Percentiles rank a stretch among this genome's conserved stretches.
These are phyloP conservation scores for Metalampra italica DNA, from an alignment of 2,888 invertebrate genomes.

Conservation along the genomic window DNA sequence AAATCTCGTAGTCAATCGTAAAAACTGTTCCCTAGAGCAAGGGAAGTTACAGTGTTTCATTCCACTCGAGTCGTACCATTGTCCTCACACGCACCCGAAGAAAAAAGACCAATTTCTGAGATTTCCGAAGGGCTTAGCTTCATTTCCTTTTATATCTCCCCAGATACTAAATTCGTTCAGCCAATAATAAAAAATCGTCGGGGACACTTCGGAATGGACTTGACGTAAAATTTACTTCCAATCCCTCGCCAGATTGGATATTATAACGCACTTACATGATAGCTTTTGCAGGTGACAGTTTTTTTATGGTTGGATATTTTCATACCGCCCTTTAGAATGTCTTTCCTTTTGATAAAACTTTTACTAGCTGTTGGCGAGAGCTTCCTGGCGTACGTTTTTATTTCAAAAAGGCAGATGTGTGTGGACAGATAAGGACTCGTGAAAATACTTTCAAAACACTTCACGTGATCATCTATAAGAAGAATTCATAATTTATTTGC, in stretches of 20 bases:
- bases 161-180: conserved; percentile 76
- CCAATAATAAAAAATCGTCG: conserved; percentile 74
- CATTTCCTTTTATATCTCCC: conserved; percentile 78
- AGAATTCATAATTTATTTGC: too few species aligned
- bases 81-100: conserved; percentile 69
- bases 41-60: conserved; percentile 63
- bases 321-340: neutral
- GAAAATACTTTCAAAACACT: too few species aligned
- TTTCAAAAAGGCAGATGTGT: too few species aligned
- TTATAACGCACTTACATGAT: conserved; percentile 47
- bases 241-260: conserved; percentile 53
- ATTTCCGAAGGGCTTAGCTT: conserved; percentile 78
- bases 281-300: conserved; percentile 6
- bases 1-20: conserved; percentile 68
- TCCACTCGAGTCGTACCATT: conserved; percentile 59
- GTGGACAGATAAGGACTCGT: too few species aligned
- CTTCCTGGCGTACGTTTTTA: too few species aligned
- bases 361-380: neutral
- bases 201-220: conserved; percentile 65
- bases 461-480: too few species aligned
- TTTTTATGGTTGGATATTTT: neutral
- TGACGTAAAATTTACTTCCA: conserved; percentile 61
- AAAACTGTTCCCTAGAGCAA: conserved; percentile 65
- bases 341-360: neutral
- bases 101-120: conserved; percentile 74